phyloP scores from a whole-genome alignment of 2,797 vertebrate species.

The Alfaro cultratus region DNA sequence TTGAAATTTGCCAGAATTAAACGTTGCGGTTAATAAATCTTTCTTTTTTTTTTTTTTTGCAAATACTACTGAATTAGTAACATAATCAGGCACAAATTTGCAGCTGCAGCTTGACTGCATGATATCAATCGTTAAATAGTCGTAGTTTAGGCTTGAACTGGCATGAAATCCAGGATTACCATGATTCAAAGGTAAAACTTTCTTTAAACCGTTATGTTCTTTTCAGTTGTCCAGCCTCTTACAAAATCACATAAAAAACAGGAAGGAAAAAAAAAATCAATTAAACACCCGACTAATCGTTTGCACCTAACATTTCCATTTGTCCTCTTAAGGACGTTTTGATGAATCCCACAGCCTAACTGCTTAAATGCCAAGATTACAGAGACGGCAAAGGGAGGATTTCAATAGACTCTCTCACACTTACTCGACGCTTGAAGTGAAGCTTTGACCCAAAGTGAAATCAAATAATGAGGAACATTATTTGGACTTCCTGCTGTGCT shows the following conservation, averaged over 20 bases:
- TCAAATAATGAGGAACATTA: conserved; percentile 58
- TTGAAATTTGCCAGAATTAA: background rate
- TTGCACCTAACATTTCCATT: conserved; percentile 66
- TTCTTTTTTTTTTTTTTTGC: background rate
- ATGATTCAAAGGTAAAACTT: conserved; percentile 53
- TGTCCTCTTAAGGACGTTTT: conserved; percentile 55
- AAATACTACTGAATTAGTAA: background rate
- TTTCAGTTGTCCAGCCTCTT: conserved; percentile 63
- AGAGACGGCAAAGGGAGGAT: conserved; percentile 53
- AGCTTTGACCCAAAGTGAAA: conserved; percentile 55
- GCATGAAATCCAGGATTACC: conserved; percentile 17
- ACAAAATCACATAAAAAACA: conserved; percentile 20
- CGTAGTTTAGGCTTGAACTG: conserved; percentile 23
- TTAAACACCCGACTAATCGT: conserved; percentile 74
- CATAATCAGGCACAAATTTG: background rate
- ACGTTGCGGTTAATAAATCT: background rate
- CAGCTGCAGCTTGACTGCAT: conserved; percentile 1
- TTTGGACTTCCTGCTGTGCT: conserved; percentile 28
- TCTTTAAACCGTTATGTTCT: conserved; percentile 65
- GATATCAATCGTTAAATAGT: conserved; percentile 21
- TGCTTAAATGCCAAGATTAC: conserved; percentile 64
- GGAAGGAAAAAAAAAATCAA: conserved; percentile 59
- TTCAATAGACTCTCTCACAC: conserved; percentile 48
- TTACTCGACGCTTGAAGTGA: conserved; percentile 47
- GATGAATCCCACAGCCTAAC: conserved; percentile 58